A percentile compares a stretch with the other conserved stretches of the same genome.
phyloP scores from a whole-genome alignment of 1,140 invertebrate species.

The Nasonia giraulti region DNA sequence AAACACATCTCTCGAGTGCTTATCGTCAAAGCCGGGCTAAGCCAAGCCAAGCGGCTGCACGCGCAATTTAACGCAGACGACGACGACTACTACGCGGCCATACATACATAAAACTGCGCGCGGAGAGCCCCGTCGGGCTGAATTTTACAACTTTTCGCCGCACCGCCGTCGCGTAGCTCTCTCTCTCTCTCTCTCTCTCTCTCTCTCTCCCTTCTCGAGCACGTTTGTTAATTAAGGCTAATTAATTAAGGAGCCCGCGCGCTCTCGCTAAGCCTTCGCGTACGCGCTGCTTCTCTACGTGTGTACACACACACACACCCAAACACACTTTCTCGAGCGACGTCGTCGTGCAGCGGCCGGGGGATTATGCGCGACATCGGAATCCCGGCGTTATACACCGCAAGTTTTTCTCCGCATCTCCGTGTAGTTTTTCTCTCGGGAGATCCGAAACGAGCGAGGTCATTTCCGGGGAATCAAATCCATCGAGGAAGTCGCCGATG shows the following conservation, averaged over 20 bases:
- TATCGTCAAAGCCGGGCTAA: background rate
- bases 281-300: conserved; percentile 4
- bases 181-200: no score
- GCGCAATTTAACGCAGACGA: background rate
- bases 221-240: conserved; percentile 71
- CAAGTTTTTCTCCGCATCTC: background rate
- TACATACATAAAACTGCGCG: background rate
- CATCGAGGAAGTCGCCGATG: background rate
- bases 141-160: conserved; percentile 53
- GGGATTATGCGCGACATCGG: no score
- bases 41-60: background rate
- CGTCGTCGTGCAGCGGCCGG: no score
- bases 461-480: background rate
- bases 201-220: background rate
- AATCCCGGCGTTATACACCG: no score
- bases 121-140: background rate
- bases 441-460: background rate
- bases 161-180: conserved; percentile 49
- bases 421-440: background rate
- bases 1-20: background rate
- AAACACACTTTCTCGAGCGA: background rate
- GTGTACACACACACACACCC: background rate
- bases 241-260: conserved; percentile 69
- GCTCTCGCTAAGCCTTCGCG: conserved; percentile 55
- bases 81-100: background rate